Evolutionary conservation across 1,140 invertebrate genomes (phyloP), one percentile per base, ranked within the genome.

Genomic region (Mizuhopecten yessoensis): DNA sequence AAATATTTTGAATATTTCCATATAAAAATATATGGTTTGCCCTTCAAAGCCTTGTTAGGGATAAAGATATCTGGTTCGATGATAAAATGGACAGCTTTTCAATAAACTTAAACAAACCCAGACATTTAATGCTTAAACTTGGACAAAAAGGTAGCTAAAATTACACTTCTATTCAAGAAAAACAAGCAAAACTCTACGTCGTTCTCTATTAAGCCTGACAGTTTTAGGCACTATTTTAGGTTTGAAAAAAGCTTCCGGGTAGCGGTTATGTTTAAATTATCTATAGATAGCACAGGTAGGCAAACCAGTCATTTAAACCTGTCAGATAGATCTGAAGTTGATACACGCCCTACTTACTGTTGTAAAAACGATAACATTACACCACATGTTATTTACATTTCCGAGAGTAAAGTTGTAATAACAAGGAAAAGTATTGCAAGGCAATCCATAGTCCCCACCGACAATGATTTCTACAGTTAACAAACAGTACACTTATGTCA

Each of bases 1-100:
- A 75, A 75, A n/a, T 75, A 75, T n/a, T 75, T 75, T n/a, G 17
- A 75, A 75, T 57, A 57, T 57, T 57, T 57, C 45, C 20, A 11
- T 57, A 57, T 57, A 20, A 57, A 57, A 57, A 20, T 11, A 23
- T n/a, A n/a, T 39, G 5, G 5, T 39, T 39, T 7, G 36, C 9
- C 42, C 42, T 45, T 45, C 42, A 45, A 45, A n/a, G 57, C 57
- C 5, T 29, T 75, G 57, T 29, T 29, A n/a, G 57, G n/a, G 17
- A 1, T 13, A 45, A 13, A 45, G 9, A 45, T 13, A 15, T 75
- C 57, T 57, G n/a, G n/a, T n/a, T n/a, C n/a, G n/a, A n/a, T n/a
- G n/a, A n/a, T n/a, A n/a, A n/a, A n/a, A n/a, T n/a, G n/a, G n/a
- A n/a, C n/a, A n/a, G n/a, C n/a, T n/a, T n/a, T n/a, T n/a, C n/a